These are phyloP conservation scores for Drosophila anomalipes DNA, from an alignment of 2,888 invertebrate genomes.

Conservation along the genomic window DNA sequence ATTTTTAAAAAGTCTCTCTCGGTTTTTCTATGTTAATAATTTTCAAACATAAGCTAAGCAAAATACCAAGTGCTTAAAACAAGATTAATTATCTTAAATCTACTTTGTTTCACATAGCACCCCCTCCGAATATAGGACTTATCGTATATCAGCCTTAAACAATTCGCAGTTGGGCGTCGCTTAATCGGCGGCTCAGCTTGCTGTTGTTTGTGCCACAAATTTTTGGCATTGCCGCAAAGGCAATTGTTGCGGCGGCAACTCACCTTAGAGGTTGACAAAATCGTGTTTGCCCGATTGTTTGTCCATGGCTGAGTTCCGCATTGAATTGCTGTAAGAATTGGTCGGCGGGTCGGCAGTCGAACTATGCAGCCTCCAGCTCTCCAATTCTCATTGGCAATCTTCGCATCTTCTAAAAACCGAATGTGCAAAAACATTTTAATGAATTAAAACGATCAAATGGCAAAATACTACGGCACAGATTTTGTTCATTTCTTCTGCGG, in stretches of 20 bases:
- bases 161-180: slow-evolving; percentile 56
- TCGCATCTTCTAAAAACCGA: slow-evolving; percentile 39
- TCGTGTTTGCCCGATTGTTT: slow-evolving; percentile 63
- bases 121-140: slow-evolving; percentile 12
- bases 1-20: not conserved
- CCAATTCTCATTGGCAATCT: slow-evolving; percentile 28
- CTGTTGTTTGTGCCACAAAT: slow-evolving; percentile 67
- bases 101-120: slow-evolving; percentile 19
- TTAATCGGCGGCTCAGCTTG: slow-evolving; percentile 46
- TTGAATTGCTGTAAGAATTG: slow-evolving; percentile 69
- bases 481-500: not conserved
- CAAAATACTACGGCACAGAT: slow-evolving; percentile 36
- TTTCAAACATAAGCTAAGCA: not conserved
- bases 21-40: not conserved
- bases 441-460: slow-evolving; percentile 66
- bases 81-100: slow-evolving; percentile 8
- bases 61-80: not conserved
- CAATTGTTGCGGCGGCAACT: slow-evolving; percentile 59
- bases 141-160: slow-evolving; percentile 15
- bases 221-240: slow-evolving; percentile 65
- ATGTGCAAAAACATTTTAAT: slow-evolving; percentile 75
- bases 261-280: slow-evolving; percentile 76
- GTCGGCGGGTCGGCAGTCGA: slow-evolving; percentile 53
- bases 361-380: slow-evolving; percentile 51
- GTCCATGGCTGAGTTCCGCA: slow-evolving; percentile 61